A percentile compares a stretch with the other conserved stretches of the same genome.
Conservation (phyloP, 2,113 vertebrate species). For the Albula goreensis region DNA sequence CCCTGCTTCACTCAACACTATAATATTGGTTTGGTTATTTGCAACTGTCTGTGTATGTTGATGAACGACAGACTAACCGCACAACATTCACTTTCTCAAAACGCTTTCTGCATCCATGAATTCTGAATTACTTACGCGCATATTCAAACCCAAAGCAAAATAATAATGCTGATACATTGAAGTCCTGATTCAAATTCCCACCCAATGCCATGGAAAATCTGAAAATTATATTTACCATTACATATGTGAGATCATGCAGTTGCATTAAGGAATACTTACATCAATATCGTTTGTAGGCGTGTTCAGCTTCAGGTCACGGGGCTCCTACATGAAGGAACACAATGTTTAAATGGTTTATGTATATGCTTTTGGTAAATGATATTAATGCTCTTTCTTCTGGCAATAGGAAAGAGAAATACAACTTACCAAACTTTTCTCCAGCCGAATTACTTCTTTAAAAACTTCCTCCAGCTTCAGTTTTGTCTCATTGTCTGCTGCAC, state of each 20-base stretch:
- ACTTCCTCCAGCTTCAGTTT: conserved; percentile 42
- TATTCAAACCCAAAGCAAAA: too few species aligned
- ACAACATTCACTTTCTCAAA: conserved; percentile 44
- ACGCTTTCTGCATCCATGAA: too few species aligned
- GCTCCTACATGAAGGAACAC: conserved; percentile 42
- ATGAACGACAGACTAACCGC: conserved; percentile 35
- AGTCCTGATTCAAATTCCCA: too few species aligned
- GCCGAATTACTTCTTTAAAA: fast-evolving
- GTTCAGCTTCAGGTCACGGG: conserved; percentile 5
- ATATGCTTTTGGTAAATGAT: too few species aligned
- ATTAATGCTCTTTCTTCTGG: too few species aligned
- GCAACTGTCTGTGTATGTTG: conserved; percentile 33
- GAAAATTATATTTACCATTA: too few species aligned
- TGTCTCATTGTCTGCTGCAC: fast-evolving
- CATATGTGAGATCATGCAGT: too few species aligned
- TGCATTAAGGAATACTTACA: conserved; percentile 44
- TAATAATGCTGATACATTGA: too few species aligned
- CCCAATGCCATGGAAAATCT: background rate
- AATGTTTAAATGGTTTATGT: background rate
- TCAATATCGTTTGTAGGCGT: conserved; percentile 42
- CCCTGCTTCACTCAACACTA: too few species aligned
- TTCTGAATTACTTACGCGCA: too few species aligned
- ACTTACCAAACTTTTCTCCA: conserved; percentile 38
- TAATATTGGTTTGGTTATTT: conserved; percentile 9
- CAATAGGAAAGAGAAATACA: background rate